Conservation (phyloP, 37 sponge, comb jelly and placozoan species). For the Spongilla lacustris region DNA sequence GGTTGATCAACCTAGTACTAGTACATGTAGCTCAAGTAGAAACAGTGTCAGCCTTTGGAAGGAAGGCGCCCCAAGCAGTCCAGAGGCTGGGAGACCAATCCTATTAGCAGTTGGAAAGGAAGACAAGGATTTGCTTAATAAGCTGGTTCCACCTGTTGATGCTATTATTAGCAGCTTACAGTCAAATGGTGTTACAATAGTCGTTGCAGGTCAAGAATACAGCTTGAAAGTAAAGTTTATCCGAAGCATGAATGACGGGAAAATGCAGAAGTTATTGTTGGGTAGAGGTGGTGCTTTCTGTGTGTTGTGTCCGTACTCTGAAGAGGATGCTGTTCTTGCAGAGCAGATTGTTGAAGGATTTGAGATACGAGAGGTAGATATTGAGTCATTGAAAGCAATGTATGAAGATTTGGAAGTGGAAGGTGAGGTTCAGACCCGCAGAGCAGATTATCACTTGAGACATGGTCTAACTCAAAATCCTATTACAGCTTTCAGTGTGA, state of each 20-base stretch:
- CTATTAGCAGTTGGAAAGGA: neutral
- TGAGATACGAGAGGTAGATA: neutral
- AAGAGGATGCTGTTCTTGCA: constrained; percentile 19
- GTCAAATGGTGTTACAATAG: neutral
- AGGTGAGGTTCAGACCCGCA: neutral
- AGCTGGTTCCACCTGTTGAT: neutral
- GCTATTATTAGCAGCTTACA: neutral
- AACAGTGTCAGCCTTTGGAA: neutral
- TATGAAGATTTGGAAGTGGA: neutral
- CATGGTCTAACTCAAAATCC: neutral
- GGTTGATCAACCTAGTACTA: neutral
- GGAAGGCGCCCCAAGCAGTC: neutral
- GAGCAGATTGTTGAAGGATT: constrained; percentile 23
- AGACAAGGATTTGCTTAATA: constrained; percentile 1
- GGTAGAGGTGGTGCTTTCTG: constrained; percentile 1
- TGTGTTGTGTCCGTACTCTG: constrained; percentile 17
- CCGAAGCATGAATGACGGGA: neutral
- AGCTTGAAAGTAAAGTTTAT: neutral
- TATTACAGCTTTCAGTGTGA: constrained; percentile 1
- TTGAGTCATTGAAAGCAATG: neutral
- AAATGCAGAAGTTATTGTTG: neutral
- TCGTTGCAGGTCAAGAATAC: neutral
- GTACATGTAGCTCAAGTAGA: neutral
- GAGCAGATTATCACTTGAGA: neutral
- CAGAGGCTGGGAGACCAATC: neutral